phyloP scores from a whole-genome alignment of 1,140 invertebrate genomes.

The Drosophila arizonae region DNA sequence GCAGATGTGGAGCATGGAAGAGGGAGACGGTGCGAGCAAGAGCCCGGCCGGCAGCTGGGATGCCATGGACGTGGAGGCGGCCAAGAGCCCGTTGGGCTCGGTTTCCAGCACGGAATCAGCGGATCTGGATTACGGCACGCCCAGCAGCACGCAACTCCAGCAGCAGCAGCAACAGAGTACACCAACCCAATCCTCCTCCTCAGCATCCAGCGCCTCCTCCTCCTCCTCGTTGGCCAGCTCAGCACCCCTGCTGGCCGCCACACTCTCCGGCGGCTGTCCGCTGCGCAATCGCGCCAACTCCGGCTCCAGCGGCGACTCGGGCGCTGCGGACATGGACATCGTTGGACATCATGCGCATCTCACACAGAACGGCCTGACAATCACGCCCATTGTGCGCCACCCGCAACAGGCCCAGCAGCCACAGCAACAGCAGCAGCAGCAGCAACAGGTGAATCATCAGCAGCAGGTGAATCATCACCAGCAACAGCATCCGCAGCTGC shows the following conservation, averaged over 20 bases:
- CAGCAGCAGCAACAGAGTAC: constrained; percentile 81
- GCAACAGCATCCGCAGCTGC: constrained; percentile 66
- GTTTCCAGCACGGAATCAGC: constrained; percentile 92
- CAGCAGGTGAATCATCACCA: constrained; percentile 53
- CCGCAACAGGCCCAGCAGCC: constrained; percentile 76
- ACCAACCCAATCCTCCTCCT: constrained; percentile 4
- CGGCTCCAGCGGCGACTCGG: constrained; percentile 90
- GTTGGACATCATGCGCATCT: constrained; percentile 87
- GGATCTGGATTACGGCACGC: constrained; percentile 83
- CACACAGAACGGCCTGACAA: constrained; percentile 87
- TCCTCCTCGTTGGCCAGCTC: constrained; percentile 82
- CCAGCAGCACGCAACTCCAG: constrained; percentile 83
- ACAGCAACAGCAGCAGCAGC: constrained; percentile 53
- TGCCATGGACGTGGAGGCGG: constrained; percentile 89
- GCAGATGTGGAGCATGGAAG: constrained; percentile 87
- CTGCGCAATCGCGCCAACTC: constrained; percentile 90
- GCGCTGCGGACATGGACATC: constrained; percentile 87
- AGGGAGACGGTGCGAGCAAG: constrained; percentile 84
- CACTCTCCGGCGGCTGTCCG: constrained; percentile 87
- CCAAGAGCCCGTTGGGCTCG: constrained; percentile 91
- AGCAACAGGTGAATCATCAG: constrained; percentile 60
- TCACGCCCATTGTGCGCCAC: constrained; percentile 85
- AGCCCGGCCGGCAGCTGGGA: constrained; percentile 86
- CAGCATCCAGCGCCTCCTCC: neutral
- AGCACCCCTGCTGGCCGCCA: constrained; percentile 90